Percentiles rank a stretch among this genome's conserved stretches.
Evolutionary conservation across 2,888 invertebrate genomes (phyloP).

Genomic region (Pycnomerus fuliginosus): DNA sequence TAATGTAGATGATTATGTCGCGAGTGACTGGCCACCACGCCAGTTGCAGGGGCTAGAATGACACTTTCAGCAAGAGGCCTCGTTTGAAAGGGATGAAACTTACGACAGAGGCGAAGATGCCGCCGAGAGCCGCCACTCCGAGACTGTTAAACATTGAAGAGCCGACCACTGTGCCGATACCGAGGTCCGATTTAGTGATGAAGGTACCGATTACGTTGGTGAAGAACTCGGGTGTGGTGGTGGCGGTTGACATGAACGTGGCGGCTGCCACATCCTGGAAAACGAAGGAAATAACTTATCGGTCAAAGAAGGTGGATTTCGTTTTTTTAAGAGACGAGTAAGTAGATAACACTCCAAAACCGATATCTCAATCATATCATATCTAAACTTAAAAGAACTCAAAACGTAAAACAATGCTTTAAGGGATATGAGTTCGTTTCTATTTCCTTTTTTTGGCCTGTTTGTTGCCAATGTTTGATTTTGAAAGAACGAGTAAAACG

Average conservation of each 20-base stretch:
- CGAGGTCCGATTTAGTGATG: conserved; percentile 78
- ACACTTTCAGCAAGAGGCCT: conserved; percentile 8
- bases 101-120: conserved; percentile 62
- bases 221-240: conserved; percentile 92
- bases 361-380: too few relatives aligned
- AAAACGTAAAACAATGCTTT: too few relatives aligned
- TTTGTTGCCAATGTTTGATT: too few relatives aligned
- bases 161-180: conserved; percentile 85
- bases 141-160: conserved; percentile 85
- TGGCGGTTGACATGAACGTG: conserved; percentile 95
- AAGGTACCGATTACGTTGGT: conserved; percentile 89
- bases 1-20: conserved; percentile 75
- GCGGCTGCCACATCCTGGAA: conserved; percentile 89
- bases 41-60: conserved; percentile 68
- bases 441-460: too few relatives aligned
- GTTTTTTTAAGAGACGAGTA: too few relatives aligned
- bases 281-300: too few relatives aligned
- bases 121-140: conserved; percentile 80
- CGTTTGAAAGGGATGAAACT: not conserved
- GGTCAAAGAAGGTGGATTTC: too few relatives aligned
- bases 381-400: too few relatives aligned
- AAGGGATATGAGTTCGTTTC: too few relatives aligned
- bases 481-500: too few relatives aligned
- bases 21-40: conserved; percentile 81
- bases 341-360: too few relatives aligned